Evolutionary conservation across 2,797 vertebrate genomes (phyloP).

Genomic region (Crocidura indochinensis): DNA sequence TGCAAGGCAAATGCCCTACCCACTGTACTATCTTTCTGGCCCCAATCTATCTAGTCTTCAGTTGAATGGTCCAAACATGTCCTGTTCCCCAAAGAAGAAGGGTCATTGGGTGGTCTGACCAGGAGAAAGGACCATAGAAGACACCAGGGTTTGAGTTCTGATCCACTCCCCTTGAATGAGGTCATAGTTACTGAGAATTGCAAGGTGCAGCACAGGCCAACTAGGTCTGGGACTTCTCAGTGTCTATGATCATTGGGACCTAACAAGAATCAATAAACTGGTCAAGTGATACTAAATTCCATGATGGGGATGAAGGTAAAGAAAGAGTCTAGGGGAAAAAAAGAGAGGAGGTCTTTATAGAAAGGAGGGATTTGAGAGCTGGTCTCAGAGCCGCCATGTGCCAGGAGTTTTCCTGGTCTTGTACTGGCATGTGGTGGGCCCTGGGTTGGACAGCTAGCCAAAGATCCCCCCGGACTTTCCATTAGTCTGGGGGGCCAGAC

Average conservation of each 20-base stretch:
- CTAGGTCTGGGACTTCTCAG: background rate
- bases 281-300: background rate
- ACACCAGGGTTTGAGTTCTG: background rate
- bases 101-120: background rate
- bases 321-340: background rate
- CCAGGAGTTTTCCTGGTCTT: too few relatives aligned
- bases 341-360: background rate
- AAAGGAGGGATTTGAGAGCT: background rate
- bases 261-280: background rate
- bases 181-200: background rate
- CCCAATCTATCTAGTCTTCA: background rate
- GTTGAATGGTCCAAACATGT: background rate
- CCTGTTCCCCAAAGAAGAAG: background rate
- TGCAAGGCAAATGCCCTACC: too few relatives aligned
- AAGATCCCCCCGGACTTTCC: too few relatives aligned
- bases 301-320: background rate
- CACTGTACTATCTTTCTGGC: too few relatives aligned
- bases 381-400: too few relatives aligned
- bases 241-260: background rate
- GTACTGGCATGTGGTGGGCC: too few relatives aligned
- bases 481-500: too few relatives aligned
- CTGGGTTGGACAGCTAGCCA: too few relatives aligned
- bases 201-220: background rate
- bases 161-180: background rate
- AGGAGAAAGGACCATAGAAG: background rate